These are phyloP conservation scores for Aurelia coerulea DNA, from an alignment of 30 jellyfish, hydroid and myxozoan genomes.

Conservation along the genomic window DNA sequence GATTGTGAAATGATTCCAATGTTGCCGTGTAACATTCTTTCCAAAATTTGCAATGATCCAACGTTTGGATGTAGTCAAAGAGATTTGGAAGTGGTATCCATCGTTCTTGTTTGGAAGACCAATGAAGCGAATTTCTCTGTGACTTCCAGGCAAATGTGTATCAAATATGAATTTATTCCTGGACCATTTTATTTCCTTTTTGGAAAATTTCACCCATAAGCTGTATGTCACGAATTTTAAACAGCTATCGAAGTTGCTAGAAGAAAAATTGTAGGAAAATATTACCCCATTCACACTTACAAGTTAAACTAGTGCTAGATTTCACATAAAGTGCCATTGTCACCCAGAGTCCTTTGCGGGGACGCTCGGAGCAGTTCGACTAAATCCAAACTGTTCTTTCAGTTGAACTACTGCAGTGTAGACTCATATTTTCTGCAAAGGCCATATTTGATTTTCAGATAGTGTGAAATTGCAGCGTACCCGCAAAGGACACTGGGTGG, in stretches of 20 bases:
- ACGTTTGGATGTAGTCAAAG: not conserved
- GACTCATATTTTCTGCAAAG: no score
- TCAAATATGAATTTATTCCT: not conserved
- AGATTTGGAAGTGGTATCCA: not conserved
- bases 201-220: not conserved
- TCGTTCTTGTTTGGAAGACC: not conserved
- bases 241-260: not conserved
- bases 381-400: no score
- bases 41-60: not conserved
- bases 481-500: no score
- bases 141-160: not conserved
- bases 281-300: no score
- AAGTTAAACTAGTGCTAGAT: no score
- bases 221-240: not conserved
- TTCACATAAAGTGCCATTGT: no score
- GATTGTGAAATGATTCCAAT: not conserved
- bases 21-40: not conserved
- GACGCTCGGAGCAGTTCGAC: no score
- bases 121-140: not conserved
- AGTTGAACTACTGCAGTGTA: no score
- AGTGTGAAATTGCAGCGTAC: no score
- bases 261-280: not conserved
- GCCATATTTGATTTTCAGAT: no score
- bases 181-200: not conserved
- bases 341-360: no score